Conservation (phyloP, 2,113 vertebrate genomes). For the Trochalopteron elliotii region DNA sequence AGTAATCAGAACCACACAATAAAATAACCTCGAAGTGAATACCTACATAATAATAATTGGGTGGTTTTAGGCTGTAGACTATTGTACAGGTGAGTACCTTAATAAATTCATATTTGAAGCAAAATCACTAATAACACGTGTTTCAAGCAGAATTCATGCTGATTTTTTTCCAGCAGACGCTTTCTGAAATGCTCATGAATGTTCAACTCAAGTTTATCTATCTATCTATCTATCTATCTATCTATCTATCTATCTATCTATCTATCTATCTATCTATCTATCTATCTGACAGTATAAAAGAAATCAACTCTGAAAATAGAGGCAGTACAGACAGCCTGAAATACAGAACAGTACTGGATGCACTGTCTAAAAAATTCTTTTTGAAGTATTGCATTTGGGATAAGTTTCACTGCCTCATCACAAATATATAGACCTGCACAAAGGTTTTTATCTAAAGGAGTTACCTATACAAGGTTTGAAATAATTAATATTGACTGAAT, state of each 20-base stretch:
- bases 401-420: not conserved
- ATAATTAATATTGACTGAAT: not conserved
- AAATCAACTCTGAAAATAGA: not conserved
- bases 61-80: not conserved
- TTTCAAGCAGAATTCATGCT: not conserved
- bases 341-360: not conserved
- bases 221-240: not conserved
- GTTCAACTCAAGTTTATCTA: not conserved
- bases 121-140: not conserved
- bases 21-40: not conserved
- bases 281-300: not conserved
- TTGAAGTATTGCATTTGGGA: not conserved
- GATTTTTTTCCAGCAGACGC: not conserved
- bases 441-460: not conserved
- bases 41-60: not conserved
- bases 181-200: not conserved
- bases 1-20: not conserved
- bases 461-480: not conserved
- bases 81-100: not conserved
- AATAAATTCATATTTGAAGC: not conserved
- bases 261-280: not conserved
- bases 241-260: not conserved
- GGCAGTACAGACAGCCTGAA: not conserved
- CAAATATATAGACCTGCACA: not conserved
- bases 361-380: not conserved